These are phyloP conservation scores for Mola mola DNA, from an alignment of 2,113 vertebrate genomes.

Conservation along the genomic window DNA sequence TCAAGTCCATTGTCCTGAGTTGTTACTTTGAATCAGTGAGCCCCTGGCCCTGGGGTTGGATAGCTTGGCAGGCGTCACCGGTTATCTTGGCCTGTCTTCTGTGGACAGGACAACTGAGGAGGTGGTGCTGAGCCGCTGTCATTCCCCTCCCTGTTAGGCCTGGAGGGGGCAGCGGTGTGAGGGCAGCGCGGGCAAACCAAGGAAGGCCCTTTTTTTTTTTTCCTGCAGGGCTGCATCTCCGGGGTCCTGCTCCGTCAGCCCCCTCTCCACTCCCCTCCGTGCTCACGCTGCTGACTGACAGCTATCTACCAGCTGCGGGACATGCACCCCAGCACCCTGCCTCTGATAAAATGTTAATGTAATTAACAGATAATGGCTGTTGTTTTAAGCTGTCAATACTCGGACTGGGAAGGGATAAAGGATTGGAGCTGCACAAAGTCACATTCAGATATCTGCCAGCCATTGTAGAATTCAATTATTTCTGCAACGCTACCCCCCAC, in stretches of 20 bases:
- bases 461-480: conserved; percentile 87
- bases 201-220: conserved; percentile 48
- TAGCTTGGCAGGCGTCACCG: conserved; percentile 77
- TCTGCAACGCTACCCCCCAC: conserved; percentile 69
- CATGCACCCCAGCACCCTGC: conserved; percentile 70
- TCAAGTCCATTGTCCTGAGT: conserved; percentile 62
- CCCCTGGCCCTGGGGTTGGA: conserved; percentile 55
- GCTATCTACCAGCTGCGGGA: conserved; percentile 82
- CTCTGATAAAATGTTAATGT: conserved; percentile 90
- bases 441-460: conserved; percentile 88
- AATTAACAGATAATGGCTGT: conserved; percentile 90
- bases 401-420: conserved; percentile 82
- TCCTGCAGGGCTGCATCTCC: conserved; percentile 56
- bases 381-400: conserved; percentile 89
- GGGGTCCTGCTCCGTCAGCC: conserved; percentile 51
- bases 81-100: conserved; percentile 73
- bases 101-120: conserved; percentile 68
- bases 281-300: conserved; percentile 78
- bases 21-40: conserved; percentile 45
- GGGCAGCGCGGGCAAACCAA: conserved; percentile 57
- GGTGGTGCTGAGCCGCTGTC: conserved; percentile 66
- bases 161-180: conserved; percentile 52
- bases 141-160: conserved; percentile 67
- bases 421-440: conserved; percentile 83
- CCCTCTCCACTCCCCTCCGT: conserved; percentile 34